Conservation (phyloP, 2,888 invertebrate species). For the Caenorhabditis sp. region DNA sequence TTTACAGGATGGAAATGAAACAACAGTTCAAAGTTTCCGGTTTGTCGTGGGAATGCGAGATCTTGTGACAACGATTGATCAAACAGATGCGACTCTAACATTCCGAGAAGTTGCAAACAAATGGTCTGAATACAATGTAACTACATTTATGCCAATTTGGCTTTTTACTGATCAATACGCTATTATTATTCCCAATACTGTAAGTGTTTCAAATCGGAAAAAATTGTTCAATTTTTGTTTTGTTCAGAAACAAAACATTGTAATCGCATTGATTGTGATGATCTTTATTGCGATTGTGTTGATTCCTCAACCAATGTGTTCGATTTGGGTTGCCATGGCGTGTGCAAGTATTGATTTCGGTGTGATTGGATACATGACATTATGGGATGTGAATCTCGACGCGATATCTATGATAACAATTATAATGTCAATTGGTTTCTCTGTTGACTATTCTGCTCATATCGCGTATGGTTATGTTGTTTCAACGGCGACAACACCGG, state of each 20-base stretch:
- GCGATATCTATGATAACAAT: slow-evolving; percentile 79
- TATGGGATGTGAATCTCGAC: slow-evolving; percentile 87
- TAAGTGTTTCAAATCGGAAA: slow-evolving; percentile 16
- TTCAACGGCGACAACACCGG: slow-evolving; percentile 48
- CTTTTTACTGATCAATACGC: slow-evolving; percentile 71
- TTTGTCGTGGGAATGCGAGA: slow-evolving; percentile 69
- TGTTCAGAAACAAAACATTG: slow-evolving; percentile 63
- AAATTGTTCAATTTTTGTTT: too few species aligned
- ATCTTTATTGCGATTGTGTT: slow-evolving; percentile 91
- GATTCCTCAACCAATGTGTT: slow-evolving; percentile 87
- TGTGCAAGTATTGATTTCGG: slow-evolving; percentile 92
- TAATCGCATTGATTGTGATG: slow-evolving; percentile 78
- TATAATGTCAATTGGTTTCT: slow-evolving; percentile 96
- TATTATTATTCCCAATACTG: slow-evolving; percentile 70
- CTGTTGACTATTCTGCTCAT: slow-evolving; percentile 88
- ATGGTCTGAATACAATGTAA: slow-evolving; percentile 67
- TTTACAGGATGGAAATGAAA: slow-evolving; percentile 16
- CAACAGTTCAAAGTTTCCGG: slow-evolving; percentile 46
- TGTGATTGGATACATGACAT: slow-evolving; percentile 93
- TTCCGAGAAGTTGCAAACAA: slow-evolving; percentile 61
- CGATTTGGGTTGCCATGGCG: slow-evolving; percentile 91
- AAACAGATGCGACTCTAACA: slow-evolving; percentile 64
- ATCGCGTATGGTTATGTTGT: slow-evolving; percentile 71
- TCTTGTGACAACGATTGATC: slow-evolving; percentile 64
- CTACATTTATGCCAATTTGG: slow-evolving; percentile 71